Base-by-base conservation (phyloP, 2,113 vertebrate genomes). In the Megalops atlanticus region DNA sequence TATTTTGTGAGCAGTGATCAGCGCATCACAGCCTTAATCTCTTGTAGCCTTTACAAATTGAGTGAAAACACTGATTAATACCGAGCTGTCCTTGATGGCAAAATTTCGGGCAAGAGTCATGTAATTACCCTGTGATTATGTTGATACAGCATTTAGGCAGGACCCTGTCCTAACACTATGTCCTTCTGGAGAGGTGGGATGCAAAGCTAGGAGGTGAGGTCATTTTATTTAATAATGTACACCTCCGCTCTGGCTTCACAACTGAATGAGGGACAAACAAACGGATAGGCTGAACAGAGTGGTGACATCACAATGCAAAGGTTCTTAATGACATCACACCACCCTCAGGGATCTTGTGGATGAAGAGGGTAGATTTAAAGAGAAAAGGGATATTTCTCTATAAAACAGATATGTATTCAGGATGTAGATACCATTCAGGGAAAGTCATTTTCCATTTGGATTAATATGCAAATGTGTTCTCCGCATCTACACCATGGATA, bases 381-480 rank as follows among this genome's bases (percentile, higher is more conserved):
- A 24, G 4, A 54, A 54, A 54, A 21, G 64, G 76, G 76, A 58
- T 54, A 36, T 64, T 78, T 18, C 39, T n/a, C 38, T 10, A 64
- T 24, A 14, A 10, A 36, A 1, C 38, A 38, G n/a, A n/a, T 24
- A 27, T 21, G 78, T 41, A 21, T 16, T 31, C 16, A 71, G 24
- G 40, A 79, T 79, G 78, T 72, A 49, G 21, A 47, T 40, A 77
- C 81, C 79, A 78, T 71, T 78, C 86, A 39, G 84, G 84, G 80
- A 85, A 88, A 77, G 86, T 92, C 84, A 85, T 90, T 92, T 90
- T 80, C 84, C 78, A 24, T 1, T 31, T 84, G 82, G 85, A 93
- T 93, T 92, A 92, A 88, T 89, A 92, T 94, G 89, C 87, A 92
- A 92, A 94, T 92, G 27, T 41, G 12, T 21, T 78, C 80, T 82